Percentiles rank a stretch among this genome's conserved stretches.
These are phyloP conservation scores for Phengaris arion DNA, from an alignment of 2,888 invertebrate genomes.

Conservation along the genomic window DNA sequence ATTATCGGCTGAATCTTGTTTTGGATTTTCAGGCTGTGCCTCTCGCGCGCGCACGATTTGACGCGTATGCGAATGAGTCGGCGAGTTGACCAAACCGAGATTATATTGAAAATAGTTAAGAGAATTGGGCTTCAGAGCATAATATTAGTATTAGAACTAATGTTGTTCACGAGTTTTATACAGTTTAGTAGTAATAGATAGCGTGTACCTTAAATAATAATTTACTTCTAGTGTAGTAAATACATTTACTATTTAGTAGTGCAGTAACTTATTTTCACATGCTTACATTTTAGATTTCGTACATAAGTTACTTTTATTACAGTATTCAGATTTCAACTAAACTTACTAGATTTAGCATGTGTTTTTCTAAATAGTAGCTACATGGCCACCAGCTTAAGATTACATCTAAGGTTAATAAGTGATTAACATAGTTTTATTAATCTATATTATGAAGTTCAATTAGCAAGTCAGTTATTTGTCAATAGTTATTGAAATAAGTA, in stretches of 20 bases:
- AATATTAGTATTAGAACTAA: background rate
- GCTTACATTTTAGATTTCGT: background rate
- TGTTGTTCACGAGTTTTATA: slow-evolving; percentile 13
- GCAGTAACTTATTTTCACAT: slow-evolving; percentile 24
- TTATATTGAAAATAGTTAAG: no score
- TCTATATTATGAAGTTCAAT: no score
- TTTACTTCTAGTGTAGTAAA: slow-evolving; percentile 24
- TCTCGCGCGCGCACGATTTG: no score
- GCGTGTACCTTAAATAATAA: background rate
- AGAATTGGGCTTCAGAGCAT: background rate
- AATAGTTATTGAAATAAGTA: no score
- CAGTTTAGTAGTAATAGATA: slow-evolving; percentile 8
- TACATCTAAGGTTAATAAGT: no score
- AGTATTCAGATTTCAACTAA: slow-evolving; percentile 7
- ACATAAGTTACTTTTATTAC: slow-evolving; percentile 3
- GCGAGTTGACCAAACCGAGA: no score
- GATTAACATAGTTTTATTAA: no score
- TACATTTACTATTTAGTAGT: slow-evolving; percentile 12
- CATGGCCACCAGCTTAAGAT: background rate
- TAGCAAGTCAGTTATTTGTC: no score
- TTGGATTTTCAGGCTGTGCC: no score
- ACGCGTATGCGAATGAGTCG: no score
- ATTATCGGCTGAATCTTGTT: no score
- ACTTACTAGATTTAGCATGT: background rate
- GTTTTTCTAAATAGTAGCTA: background rate